A percentile compares a stretch with the other conserved stretches of the same genome.
These are phyloP conservation scores for Etheostoma spectabile DNA, from an alignment of 2,113 vertebrate species.

Conservation along the genomic window DNA sequence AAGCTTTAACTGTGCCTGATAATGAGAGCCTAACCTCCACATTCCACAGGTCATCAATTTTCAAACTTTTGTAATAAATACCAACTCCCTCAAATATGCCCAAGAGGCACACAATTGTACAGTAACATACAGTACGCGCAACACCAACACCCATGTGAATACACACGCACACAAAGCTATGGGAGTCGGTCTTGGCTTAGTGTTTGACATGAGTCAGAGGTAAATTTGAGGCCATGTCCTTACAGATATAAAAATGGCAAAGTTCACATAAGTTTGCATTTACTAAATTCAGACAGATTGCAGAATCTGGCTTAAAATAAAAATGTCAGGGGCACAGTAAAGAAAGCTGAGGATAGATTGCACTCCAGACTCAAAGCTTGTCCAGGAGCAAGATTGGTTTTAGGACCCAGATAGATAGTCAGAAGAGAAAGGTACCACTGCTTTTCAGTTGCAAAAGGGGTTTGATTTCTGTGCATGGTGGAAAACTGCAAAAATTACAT, in stretches of 20 bases:
- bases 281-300: constrained; percentile 21
- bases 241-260: constrained; percentile 44
- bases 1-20: constrained; percentile 65
- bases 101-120: constrained; percentile 1
- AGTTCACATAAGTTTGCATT: constrained; percentile 39
- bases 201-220: constrained; percentile 59
- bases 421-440: neutral
- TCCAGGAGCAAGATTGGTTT: neutral
- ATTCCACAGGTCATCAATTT: constrained; percentile 64
- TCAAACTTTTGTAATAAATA: constrained; percentile 51
- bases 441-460: neutral
- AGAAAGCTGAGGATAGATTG: neutral
- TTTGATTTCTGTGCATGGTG: neutral
- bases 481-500: neutral
- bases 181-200: constrained; percentile 35
- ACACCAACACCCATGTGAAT: neutral
- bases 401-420: neutral
- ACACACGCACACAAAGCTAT: constrained; percentile 16
- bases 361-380: neutral
- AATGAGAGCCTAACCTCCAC: constrained; percentile 69
- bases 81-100: constrained; percentile 45
- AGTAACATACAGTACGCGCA: constrained; percentile 17
- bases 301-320: constrained; percentile 5
- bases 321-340: neutral
- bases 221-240: constrained; percentile 44